Evolutionary conservation across 2,113 vertebrate genomes (phyloP), one percentile per base, ranked within the genome.

Genomic region (Sinocyclocheilus maitianheensis): DNA sequence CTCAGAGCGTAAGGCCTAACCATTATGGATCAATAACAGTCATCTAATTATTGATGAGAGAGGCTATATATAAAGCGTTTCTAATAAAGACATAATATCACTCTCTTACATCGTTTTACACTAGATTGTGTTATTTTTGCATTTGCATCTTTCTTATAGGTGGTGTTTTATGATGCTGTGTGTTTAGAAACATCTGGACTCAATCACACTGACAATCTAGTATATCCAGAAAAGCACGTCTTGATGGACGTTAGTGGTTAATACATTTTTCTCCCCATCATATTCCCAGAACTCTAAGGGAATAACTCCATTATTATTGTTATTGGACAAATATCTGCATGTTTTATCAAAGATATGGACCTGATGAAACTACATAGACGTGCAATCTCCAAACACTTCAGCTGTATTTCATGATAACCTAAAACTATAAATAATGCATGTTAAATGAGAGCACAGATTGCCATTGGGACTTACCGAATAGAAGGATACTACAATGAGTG

Each of bases 381-480:
- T 22, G 46, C 63, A 34, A 34, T 82, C 46, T 37, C 10, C 18
- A 37, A 8, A 10, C 43, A 82, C 80, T 51, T 82, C 62, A 53
- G 24, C 18, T 30, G 5, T 53, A n/a, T 22, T 20, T 18, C 18
- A 24, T 67, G 79, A 62, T 62, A 62, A 1, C n/a, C 80, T 2
- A 34, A 82, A 69, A 71, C 81, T 71, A 82, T 37, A n/a, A 82
- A 82, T 53, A 71, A 55, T 55, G 46, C 46, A 71, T 53, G 63
- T 37, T 69, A 71, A 53, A 71, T 14, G 81, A 71, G 12, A 53
- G 65, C 62, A 14, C 60, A 67, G 84, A 37, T 74, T 55, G 48
- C 63, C 80, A 40, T 22, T 22, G 58, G 77, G 91, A 95, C 94
- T 95, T 92, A 95, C 95, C 93, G 90, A 90, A 90, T 90, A 93